Evolutionary conservation across 2,113 vertebrate species (phyloP).

Genomic region (Crotalus viridis): DNA sequence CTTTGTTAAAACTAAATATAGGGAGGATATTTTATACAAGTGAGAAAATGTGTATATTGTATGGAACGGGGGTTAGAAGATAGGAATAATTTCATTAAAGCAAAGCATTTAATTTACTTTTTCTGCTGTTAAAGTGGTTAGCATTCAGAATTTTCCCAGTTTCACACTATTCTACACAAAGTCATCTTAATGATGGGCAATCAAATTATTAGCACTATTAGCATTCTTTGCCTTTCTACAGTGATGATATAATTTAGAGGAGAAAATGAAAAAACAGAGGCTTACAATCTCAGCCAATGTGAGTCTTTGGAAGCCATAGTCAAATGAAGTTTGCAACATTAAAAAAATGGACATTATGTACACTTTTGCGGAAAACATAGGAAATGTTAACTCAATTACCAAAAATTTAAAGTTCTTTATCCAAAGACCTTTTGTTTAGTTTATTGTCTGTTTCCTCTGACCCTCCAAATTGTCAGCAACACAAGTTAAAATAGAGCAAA

Average conservation of each 20-base stretch:
- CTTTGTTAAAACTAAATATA: constrained; percentile 8
- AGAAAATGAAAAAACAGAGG: neutral
- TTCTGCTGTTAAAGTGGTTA: neutral
- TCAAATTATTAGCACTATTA: neutral
- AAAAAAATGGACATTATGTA: neutral
- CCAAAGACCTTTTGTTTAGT: neutral
- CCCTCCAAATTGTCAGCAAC: neutral
- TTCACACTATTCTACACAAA: neutral
- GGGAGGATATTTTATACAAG: neutral
- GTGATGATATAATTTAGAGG: neutral
- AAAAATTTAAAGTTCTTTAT: neutral
- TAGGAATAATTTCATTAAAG: neutral
- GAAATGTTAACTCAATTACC: neutral
- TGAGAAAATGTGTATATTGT: neutral
- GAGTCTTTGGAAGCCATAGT: neutral
- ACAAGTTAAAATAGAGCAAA: neutral
- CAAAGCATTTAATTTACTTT: neutral
- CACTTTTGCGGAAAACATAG: neutral
- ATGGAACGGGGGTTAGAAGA: neutral
- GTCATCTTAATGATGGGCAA: neutral
- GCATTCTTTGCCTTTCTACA: neutral
- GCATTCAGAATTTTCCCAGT: neutral
- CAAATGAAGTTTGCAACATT: neutral
- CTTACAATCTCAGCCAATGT: neutral
- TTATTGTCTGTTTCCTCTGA: neutral